Evolutionary conservation across 2,113 vertebrate genomes (phyloP).

Genomic region (Chinchilla lanigera): DNA sequence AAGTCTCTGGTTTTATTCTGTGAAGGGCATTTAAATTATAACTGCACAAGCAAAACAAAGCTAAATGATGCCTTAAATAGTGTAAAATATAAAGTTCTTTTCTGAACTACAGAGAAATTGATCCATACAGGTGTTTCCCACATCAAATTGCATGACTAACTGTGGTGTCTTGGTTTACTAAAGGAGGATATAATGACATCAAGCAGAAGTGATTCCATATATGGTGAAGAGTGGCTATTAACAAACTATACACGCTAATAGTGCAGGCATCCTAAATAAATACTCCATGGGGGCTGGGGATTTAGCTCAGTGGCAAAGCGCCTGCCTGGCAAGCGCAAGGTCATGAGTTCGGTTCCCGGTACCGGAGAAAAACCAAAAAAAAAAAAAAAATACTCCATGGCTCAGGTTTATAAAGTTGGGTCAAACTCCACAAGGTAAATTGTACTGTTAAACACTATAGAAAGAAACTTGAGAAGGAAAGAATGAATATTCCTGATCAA

Average conservation of each 20-base stretch:
- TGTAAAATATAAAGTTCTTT: neutral
- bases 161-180: neutral
- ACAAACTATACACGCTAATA: neutral
- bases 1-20: neutral
- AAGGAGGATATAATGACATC: neutral
- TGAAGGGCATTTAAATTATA: neutral
- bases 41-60: neutral
- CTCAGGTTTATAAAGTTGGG: conserved; percentile 63
- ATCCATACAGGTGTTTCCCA: neutral
- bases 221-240: neutral
- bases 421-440: conserved; percentile 25
- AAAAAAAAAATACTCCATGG: conserved; percentile 36
- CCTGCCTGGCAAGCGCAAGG: too few relatives aligned
- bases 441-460: conserved; percentile 36
- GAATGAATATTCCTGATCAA: conserved; percentile 50
- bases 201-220: neutral
- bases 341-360: too few relatives aligned
- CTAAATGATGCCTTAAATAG: neutral
- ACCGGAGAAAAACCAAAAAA: too few relatives aligned
- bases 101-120: neutral
- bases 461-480: conserved; percentile 10
- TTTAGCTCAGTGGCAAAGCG: too few relatives aligned
- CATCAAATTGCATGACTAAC: neutral
- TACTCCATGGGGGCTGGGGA: conserved; percentile 12
- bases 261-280: neutral